Conservation (phyloP, 2,888 invertebrate genomes). For the Yponomeuta plumbellus region DNA sequence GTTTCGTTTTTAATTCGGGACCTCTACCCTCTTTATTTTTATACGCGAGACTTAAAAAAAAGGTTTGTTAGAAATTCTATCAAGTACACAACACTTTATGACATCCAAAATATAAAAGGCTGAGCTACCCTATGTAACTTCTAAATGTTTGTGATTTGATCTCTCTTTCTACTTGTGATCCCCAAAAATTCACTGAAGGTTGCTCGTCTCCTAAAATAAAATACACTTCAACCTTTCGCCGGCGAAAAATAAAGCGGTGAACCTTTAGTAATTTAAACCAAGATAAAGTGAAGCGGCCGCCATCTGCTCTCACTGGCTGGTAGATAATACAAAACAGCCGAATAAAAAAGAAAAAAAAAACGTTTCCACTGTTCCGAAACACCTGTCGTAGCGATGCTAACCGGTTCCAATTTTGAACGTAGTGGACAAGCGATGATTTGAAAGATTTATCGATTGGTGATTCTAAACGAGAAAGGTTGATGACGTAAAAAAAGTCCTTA, state of each 20-base stretch:
- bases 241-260: neutral
- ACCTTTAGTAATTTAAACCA: neutral
- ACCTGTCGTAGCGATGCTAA: slow-evolving; percentile 5
- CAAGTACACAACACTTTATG: too few species aligned
- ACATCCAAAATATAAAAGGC: too few species aligned
- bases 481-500: too few species aligned
- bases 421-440: too few species aligned
- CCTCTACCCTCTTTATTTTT: neutral
- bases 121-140: too few species aligned
- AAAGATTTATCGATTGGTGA: too few species aligned
- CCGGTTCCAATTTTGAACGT: neutral
- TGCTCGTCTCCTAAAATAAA: neutral
- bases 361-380: neutral
- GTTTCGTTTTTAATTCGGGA: neutral
- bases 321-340: slow-evolving; percentile 9
- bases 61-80: too few species aligned
- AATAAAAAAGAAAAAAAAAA: slow-evolving; percentile 8
- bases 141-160: too few species aligned
- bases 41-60: neutral
- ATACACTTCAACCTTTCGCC: neutral
- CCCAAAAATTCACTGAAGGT: neutral
- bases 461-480: too few species aligned
- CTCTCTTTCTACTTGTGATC: neutral
- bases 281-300: slow-evolving; percentile 22
- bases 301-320: slow-evolving; percentile 28